phyloP scores from a whole-genome alignment of 2,888 invertebrate genomes.

The Hipparchia sbordonii region DNA sequence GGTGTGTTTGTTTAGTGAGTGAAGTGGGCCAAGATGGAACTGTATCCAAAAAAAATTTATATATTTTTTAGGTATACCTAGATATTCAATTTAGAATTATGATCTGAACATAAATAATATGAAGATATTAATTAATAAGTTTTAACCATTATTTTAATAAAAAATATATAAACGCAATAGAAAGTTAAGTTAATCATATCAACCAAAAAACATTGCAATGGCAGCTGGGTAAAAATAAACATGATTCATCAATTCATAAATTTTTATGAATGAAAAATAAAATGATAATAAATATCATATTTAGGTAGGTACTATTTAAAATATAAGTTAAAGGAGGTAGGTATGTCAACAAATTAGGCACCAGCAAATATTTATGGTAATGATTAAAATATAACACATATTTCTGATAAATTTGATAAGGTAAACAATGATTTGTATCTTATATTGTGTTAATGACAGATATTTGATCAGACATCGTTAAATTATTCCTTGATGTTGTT shows the following conservation, averaged over 20 bases:
- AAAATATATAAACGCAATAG: background rate
- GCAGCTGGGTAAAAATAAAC: constrained; percentile 10
- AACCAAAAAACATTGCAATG: background rate
- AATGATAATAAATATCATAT: constrained; percentile 1
- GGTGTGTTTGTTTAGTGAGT: background rate
- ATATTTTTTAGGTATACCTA: no score
- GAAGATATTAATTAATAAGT: background rate
- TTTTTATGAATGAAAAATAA: no score
- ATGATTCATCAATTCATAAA: constrained; percentile 3
- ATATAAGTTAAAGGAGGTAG: background rate
- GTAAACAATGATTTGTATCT: background rate
- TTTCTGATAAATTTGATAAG: constrained; percentile 2
- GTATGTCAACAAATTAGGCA: background rate
- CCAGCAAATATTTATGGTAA: constrained; percentile 19
- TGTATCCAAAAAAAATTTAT: no score
- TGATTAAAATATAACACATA: constrained; percentile 6
- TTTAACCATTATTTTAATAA: background rate
- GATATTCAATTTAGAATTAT: background rate
- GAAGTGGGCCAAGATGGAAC: background rate
- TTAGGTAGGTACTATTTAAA: background rate
- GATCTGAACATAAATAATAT: background rate
- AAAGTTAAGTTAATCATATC: background rate
- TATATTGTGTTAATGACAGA: background rate
- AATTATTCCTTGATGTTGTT: constrained; percentile 5
- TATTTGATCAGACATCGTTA: constrained; percentile 2